Conservation (phyloP, 2,113 vertebrate genomes). For the Capra hircus region DNA sequence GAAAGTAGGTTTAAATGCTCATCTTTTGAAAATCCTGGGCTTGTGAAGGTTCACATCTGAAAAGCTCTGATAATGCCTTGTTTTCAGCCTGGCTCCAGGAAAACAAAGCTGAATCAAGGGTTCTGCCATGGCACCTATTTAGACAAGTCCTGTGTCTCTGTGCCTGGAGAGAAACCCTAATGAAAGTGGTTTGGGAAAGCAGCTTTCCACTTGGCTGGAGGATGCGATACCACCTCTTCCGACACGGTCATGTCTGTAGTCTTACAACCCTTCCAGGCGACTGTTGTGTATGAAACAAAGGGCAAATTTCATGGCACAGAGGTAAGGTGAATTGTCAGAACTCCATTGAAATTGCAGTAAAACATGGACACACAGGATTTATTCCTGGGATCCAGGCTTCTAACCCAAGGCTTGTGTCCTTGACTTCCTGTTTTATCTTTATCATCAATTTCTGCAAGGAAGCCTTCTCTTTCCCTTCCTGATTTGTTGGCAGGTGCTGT, state of each 20-base stretch:
- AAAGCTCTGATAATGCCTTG: slow-evolving; percentile 35
- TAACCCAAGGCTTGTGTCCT: not conserved
- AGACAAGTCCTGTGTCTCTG: not conserved
- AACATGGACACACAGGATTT: not conserved
- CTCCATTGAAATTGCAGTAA: not conserved
- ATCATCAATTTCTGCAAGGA: not conserved
- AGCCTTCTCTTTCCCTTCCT: not conserved
- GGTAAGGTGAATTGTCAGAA: not conserved
- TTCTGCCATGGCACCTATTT: not conserved
- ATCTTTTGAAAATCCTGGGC: not conserved
- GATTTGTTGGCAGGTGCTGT: not conserved
- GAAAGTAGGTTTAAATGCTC: not conserved
- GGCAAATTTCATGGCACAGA: not conserved
- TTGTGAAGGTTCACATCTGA: not conserved
- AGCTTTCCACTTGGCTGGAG: not conserved
- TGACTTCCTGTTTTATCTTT: not conserved
- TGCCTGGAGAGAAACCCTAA: not conserved
- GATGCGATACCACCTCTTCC: not conserved
- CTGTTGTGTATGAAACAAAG: not conserved
- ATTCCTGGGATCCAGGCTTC: not conserved
- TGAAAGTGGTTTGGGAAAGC: not conserved
- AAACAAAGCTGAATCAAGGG: slow-evolving; percentile 18
- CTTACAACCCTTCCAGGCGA: not conserved
- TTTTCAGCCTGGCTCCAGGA: not conserved
- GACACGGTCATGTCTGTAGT: not conserved